Percentiles rank a stretch among this genome's conserved stretches.
phyloP scores from a whole-genome alignment of 2,113 vertebrate species.

The Narcine bancroftii region DNA sequence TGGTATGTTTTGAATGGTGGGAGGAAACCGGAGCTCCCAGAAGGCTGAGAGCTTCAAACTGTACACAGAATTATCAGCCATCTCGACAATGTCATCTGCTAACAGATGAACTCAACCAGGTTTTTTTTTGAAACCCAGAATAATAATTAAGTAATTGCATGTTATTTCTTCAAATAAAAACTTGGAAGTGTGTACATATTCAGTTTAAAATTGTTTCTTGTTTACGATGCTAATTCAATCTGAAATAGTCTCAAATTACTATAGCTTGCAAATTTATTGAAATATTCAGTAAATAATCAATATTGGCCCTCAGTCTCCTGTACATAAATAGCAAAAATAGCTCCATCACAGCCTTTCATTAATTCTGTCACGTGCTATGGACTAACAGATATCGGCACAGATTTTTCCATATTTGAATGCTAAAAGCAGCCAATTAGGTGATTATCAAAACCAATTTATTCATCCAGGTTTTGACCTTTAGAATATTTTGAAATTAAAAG shows the following conservation, averaged over 20 bases:
- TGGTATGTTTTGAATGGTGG: too few relatives aligned
- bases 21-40: too few relatives aligned
- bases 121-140: neutral
- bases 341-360: neutral
- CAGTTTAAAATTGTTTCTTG: neutral
- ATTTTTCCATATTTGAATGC: neutral
- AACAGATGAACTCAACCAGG: neutral
- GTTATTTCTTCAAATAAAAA: neutral
- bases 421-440: neutral
- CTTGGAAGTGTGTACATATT: neutral
- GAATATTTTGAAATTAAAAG: neutral
- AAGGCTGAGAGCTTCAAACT: too few relatives aligned
- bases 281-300: constrained; percentile 3
- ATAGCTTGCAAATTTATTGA: neutral
- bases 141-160: neutral
- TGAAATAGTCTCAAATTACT: neutral
- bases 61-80: too few relatives aligned
- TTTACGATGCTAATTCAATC: neutral
- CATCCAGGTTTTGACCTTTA: neutral
- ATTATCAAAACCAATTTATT: neutral
- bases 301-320: neutral
- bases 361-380: neutral
- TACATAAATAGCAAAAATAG: neutral
- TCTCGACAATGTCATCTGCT: neutral
- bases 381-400: neutral